Percentiles rank a stretch among this genome's conserved stretches.
Evolutionary conservation across 1,140 invertebrate genomes (phyloP).

Genomic region (Drosophila rufa): DNA sequence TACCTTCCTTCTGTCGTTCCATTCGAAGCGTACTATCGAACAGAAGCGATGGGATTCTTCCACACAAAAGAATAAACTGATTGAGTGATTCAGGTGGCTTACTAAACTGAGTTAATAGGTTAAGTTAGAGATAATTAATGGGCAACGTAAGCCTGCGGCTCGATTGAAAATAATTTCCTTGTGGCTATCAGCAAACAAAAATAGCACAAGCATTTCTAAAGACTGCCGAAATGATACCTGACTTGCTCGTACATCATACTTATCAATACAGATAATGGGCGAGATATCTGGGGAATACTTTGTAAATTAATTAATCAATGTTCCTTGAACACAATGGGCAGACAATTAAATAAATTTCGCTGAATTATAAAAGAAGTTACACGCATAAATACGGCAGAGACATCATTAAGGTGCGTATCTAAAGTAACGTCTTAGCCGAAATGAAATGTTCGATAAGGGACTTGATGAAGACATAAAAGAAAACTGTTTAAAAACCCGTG

Average conservation of each 20-base stretch:
- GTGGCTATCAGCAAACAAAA: conserved; percentile 22
- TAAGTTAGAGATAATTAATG: conserved; percentile 43
- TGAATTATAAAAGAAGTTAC: not conserved
- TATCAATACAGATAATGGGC: conserved; percentile 29
- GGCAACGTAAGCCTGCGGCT: conserved; percentile 14
- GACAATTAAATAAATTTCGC: conserved; percentile 20
- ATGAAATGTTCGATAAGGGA: not conserved
- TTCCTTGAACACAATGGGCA: conserved; percentile 22
- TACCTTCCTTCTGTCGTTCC: conserved; percentile 1
- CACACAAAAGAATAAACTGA: conserved; percentile 12
- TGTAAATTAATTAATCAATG: conserved; percentile 52
- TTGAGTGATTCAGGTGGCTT: conserved; percentile 34
- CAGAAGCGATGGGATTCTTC: not conserved
- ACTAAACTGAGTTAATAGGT: conserved; percentile 35
- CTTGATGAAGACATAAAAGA: not conserved
- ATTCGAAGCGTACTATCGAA: not conserved
- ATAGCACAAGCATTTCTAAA: conserved; percentile 27
- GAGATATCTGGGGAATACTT: conserved; percentile 23
- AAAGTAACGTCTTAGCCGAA: not conserved
- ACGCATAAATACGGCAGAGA: not conserved
- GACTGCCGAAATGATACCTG: conserved; percentile 34
- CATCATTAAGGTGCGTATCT: not conserved
- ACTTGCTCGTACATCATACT: conserved; percentile 47
- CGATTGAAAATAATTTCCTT: conserved; percentile 4
- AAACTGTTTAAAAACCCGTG: not conserved